phyloP scores from a whole-genome alignment of 2,113 vertebrate genomes.

The Indri indri region DNA sequence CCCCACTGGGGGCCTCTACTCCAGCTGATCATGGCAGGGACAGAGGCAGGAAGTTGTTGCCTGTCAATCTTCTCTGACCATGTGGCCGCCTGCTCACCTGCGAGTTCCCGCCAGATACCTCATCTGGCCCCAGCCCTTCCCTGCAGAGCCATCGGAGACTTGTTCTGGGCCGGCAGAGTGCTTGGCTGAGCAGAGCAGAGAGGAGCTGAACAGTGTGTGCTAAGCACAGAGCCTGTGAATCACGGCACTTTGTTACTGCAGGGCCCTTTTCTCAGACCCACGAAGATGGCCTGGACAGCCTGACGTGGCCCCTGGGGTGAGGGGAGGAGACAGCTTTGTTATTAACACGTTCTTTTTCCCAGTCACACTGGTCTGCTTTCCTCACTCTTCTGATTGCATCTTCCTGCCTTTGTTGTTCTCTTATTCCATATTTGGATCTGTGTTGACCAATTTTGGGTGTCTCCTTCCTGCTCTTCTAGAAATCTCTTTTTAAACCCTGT shows the following conservation, averaged over 20 bases:
- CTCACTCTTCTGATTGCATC: not conserved
- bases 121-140: not conserved
- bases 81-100: not conserved
- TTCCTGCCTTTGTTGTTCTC: not conserved
- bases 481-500: not conserved
- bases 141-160: not conserved
- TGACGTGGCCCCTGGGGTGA: not conserved
- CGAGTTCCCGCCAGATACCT: fast-evolving
- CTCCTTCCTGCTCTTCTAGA: not conserved
- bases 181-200: not conserved
- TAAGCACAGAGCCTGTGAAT: not conserved
- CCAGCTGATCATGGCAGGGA: not conserved
- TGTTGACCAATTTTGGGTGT: not conserved
- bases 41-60: not conserved
- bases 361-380: not conserved
- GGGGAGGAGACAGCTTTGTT: not conserved
- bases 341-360: not conserved
- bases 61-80: not conserved
- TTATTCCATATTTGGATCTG: not conserved
- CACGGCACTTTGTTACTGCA: not conserved
- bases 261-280: not conserved
- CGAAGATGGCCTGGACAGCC: not conserved
- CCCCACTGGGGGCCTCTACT: not conserved
- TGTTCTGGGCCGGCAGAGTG: not conserved
- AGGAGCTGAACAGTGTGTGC: not conserved